Conservation (phyloP, 2,888 invertebrate genomes). For the Catotricha subobsoleta region DNA sequence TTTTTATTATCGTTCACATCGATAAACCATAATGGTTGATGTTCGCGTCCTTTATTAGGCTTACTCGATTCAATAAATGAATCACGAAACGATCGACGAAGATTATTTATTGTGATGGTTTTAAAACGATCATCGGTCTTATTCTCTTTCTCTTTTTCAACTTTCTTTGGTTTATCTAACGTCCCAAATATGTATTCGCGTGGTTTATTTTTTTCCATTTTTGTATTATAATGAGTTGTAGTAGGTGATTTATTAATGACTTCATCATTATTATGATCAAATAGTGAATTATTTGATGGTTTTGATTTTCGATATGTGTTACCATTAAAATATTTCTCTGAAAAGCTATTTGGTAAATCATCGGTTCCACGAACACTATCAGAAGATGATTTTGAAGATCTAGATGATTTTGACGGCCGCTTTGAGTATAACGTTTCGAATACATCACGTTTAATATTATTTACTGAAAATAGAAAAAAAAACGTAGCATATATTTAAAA, state of each 20-base stretch:
- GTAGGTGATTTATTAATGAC: no score
- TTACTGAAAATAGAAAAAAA: neutral
- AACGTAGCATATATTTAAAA: neutral
- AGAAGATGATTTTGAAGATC: constrained; percentile 4
- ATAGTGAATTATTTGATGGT: no score
- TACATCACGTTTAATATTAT: constrained; percentile 1
- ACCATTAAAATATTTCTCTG: neutral
- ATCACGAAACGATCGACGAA: constrained; percentile 27
- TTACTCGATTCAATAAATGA: constrained; percentile 22
- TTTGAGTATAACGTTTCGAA: constrained; percentile 5
- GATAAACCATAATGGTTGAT: constrained; percentile 29
- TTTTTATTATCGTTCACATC: constrained; percentile 19
- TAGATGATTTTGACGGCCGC: constrained; percentile 3
- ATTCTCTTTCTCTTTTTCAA: neutral
- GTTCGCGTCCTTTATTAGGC: constrained; percentile 16
- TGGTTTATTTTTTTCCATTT: neutral
- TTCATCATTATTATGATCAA: no score
- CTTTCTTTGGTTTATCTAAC: neutral
- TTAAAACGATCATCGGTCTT: constrained; percentile 20
- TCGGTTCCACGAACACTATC: neutral
- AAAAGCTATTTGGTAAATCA: neutral
- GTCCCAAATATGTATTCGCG: constrained; percentile 3
- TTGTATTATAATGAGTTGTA: neutral
- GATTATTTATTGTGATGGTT: constrained; percentile 25
- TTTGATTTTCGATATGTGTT: neutral